These are phyloP conservation scores for Karalla daura DNA, from an alignment of 2,797 vertebrate genomes.

Conservation along the genomic window DNA sequence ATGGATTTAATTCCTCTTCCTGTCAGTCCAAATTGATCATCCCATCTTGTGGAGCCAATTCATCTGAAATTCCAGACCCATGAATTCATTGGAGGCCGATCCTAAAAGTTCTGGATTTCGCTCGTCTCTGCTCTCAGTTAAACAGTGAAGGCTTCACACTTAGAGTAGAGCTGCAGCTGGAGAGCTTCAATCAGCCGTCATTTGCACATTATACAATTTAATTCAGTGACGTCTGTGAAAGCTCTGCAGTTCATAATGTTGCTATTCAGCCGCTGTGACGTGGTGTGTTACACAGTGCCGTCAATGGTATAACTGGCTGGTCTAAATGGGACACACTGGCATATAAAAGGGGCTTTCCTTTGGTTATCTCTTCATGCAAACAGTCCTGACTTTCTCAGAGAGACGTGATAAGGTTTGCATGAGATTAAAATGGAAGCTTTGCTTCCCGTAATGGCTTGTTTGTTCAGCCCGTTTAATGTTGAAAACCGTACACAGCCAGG, in stretches of 20 bases:
- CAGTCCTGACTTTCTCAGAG: background rate
- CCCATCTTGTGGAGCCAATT: too few relatives aligned
- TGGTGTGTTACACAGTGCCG: background rate
- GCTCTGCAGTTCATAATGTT: background rate
- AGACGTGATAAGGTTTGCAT: background rate
- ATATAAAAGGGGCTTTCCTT: background rate
- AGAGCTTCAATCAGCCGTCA: background rate
- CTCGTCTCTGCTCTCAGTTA: too few relatives aligned
- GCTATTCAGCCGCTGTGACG: background rate
- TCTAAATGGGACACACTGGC: background rate
- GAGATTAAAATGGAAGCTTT: constrained; percentile 3
- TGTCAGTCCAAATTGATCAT: too few relatives aligned
- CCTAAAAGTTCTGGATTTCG: too few relatives aligned
- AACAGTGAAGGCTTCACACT: too few relatives aligned
- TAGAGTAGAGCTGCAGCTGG: background rate
- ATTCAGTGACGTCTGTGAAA: background rate
- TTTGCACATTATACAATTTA: background rate
- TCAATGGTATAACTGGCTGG: background rate
- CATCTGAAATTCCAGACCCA: too few relatives aligned
- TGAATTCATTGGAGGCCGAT: too few relatives aligned
- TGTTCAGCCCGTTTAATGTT: constrained; percentile 3
- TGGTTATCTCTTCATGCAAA: background rate
- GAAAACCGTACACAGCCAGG: background rate
- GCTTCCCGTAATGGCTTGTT: constrained; percentile 8
- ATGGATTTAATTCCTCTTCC: too few relatives aligned